Percentiles rank a stretch among this genome's conserved stretches.
Evolutionary conservation across 30 jellyfish, hydroid and myxozoan genomes (phyloP).

Genomic region (Turritopsis dohrnii): DNA sequence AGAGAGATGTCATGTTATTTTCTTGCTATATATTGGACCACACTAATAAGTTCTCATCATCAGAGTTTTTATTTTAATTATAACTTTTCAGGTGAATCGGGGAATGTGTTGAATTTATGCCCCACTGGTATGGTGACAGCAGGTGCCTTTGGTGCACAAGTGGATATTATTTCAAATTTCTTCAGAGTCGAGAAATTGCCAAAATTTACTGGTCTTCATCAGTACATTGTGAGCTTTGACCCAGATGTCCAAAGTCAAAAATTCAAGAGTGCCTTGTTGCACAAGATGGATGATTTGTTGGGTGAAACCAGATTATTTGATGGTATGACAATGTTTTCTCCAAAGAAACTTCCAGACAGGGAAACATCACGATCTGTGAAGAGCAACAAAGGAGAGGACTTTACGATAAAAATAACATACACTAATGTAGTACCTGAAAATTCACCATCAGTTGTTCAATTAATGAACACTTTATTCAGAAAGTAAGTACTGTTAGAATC

Average conservation of each 20-base stretch:
- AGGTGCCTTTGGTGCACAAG: slow-evolving; percentile 53
- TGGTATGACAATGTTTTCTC: slow-evolving; percentile 74
- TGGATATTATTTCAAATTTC: slow-evolving; percentile 49
- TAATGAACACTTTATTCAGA: slow-evolving; percentile 63
- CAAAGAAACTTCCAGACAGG: slow-evolving; percentile 59
- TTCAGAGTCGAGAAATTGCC: slow-evolving; percentile 46
- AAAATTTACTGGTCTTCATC: slow-evolving; percentile 50
- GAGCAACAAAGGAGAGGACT: slow-evolving; percentile 29
- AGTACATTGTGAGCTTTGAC: slow-evolving; percentile 50
- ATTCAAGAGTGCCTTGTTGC: slow-evolving; percentile 43
- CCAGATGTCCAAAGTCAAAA: slow-evolving; percentile 72
- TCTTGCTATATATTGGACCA: too few species aligned
- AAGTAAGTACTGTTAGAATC: too few species aligned
- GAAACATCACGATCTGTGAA: slow-evolving; percentile 34
- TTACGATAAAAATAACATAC: slow-evolving; percentile 41
- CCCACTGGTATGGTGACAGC: neutral
- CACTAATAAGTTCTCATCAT: too few species aligned
- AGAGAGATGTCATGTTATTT: too few species aligned
- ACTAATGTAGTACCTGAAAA: slow-evolving; percentile 56
- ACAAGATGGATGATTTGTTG: slow-evolving; percentile 47
- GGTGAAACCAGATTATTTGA: slow-evolving; percentile 74
- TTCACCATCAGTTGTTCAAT: slow-evolving; percentile 56
- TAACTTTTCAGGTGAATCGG: slow-evolving; percentile 13
- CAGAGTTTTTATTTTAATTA: too few species aligned
- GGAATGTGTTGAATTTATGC: neutral